These are phyloP conservation scores for Grammomys dolichurus DNA, from an alignment of 2,113 vertebrate genomes.

Conservation along the genomic window DNA sequence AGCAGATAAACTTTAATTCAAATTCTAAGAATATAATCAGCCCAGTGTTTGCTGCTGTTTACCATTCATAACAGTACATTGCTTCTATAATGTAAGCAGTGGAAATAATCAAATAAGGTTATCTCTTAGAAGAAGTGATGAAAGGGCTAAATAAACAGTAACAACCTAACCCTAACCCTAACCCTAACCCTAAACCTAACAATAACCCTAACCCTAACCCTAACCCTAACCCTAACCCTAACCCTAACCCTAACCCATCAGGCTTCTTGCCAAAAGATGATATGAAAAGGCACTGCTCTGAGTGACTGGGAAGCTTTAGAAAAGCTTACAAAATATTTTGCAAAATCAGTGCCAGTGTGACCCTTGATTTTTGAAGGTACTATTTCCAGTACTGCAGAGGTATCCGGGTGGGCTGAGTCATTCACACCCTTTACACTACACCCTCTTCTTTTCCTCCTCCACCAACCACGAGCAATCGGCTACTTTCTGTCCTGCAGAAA, in stretches of 20 bases:
- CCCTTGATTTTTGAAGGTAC: slow-evolving; percentile 45
- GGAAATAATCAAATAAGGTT: slow-evolving; percentile 20
- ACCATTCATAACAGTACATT: background rate
- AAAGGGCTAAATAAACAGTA: background rate
- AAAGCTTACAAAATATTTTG: background rate
- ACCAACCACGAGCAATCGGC: background rate
- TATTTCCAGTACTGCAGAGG: slow-evolving; percentile 44
- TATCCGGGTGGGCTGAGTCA: slow-evolving; percentile 49
- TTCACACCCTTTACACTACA: background rate
- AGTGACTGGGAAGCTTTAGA: background rate
- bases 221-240: too few species aligned
- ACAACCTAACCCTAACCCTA: too few species aligned
- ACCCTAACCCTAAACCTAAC: too few species aligned
- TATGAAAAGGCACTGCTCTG: background rate
- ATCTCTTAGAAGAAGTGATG: background rate
- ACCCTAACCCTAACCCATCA: background rate
- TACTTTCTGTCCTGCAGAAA: slow-evolving; percentile 5
- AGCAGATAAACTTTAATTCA: background rate
- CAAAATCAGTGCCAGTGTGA: slow-evolving; percentile 32
- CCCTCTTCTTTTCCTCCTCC: background rate
- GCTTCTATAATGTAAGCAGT: background rate
- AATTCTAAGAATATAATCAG: background rate
- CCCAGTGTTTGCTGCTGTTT: background rate
- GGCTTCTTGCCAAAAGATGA: background rate
- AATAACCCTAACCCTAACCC: too few species aligned